These are phyloP conservation scores for Probaryconus sp. DNA, from an alignment of 1,140 invertebrate genomes.

Conservation along the genomic window DNA sequence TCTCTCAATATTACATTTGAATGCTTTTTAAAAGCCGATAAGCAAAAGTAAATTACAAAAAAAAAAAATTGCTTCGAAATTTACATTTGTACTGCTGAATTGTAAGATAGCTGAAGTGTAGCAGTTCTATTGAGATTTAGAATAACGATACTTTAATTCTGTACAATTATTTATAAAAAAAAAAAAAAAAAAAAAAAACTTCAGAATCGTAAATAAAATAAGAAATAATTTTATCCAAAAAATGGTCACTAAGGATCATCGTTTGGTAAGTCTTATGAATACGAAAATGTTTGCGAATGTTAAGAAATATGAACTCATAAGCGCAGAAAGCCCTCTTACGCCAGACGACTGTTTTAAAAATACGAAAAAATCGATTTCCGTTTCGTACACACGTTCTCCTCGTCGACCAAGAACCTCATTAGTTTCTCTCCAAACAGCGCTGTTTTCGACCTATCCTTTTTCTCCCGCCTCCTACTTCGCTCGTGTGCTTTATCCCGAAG, in stretches of 20 bases:
- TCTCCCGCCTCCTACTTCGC: constrained; percentile 38
- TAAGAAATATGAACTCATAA: not conserved
- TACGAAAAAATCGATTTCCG: constrained; percentile 43
- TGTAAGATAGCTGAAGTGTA: too few relatives aligned
- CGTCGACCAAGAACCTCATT: constrained; percentile 63
- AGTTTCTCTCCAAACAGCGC: constrained; percentile 64
- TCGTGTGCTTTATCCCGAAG: constrained; percentile 65
- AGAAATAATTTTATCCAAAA: too few relatives aligned
- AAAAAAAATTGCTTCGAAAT: constrained; percentile 2
- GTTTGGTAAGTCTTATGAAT: too few relatives aligned
- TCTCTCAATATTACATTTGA: constrained; percentile 20
- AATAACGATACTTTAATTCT: too few relatives aligned
- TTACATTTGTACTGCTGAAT: constrained; percentile 1
- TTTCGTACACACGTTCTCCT: constrained; percentile 23
- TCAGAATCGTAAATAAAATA: too few relatives aligned
- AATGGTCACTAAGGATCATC: too few relatives aligned
- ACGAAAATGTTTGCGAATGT: not conserved
- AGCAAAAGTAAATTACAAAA: not conserved
- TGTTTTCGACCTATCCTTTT: constrained; percentile 46
- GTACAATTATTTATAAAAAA: too few relatives aligned
- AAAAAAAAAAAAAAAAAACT: too few relatives aligned
- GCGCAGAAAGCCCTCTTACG: not conserved
- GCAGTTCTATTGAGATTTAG: too few relatives aligned
- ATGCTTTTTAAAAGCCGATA: constrained; percentile 7
- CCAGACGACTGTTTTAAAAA: constrained; percentile 18